A percentile compares a stretch with the other conserved stretches of the same genome.
Evolutionary conservation across 2,797 vertebrate species (phyloP).

Genomic region (Tenualosa thibaudeaui): DNA sequence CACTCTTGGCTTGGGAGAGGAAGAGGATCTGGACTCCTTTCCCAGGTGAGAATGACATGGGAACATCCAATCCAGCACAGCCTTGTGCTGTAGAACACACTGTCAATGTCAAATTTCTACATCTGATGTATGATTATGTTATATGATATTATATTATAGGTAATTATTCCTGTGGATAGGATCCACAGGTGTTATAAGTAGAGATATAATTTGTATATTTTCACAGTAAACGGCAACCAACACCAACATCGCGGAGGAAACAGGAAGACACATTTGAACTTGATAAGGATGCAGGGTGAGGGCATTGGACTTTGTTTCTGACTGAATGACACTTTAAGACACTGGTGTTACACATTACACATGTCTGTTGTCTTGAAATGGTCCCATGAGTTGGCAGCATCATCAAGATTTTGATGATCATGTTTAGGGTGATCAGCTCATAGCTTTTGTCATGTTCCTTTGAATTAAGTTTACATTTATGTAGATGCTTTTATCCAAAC

Average conservation of each 20-base stretch:
- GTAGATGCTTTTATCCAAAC: no score
- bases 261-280: constrained; percentile 39
- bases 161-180: not conserved
- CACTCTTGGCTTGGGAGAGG: constrained; percentile 37
- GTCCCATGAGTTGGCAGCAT: not conserved
- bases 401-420: not conserved
- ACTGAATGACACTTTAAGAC: no score
- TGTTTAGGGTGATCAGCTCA: not conserved
- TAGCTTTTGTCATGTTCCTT: not conserved
- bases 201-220: constrained; percentile 31
- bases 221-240: constrained; percentile 63
- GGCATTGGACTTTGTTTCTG: not conserved
- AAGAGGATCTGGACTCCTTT: constrained; percentile 35
- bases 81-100: not conserved
- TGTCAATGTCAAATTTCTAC: not conserved
- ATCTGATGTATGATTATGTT: not conserved
- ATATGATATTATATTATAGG: no score
- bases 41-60: constrained; percentile 58
- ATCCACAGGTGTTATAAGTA: not conserved
- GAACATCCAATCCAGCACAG: not conserved
- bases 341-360: not conserved
- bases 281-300: constrained; percentile 61
- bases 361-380: not conserved
- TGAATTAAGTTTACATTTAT: not conserved
- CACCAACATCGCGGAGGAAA: constrained; percentile 47